Evolutionary conservation across 1,140 invertebrate genomes (phyloP).

Genomic region (Trichogramma pretiosum): DNA sequence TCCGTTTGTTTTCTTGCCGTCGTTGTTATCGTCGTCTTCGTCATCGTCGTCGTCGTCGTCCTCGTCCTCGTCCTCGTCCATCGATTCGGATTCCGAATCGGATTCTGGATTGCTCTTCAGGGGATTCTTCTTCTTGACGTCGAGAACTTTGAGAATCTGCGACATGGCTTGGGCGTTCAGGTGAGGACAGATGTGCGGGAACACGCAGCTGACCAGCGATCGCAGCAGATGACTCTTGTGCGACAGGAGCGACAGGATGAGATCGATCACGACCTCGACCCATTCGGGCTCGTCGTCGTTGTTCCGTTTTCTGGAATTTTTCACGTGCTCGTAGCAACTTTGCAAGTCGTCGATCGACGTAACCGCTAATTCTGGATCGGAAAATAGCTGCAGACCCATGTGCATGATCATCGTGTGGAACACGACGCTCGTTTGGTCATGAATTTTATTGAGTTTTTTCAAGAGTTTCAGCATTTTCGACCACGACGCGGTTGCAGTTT

Average conservation of each 20-base stretch:
- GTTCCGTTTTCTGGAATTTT: constrained; percentile 36
- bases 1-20: constrained; percentile 32
- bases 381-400: constrained; percentile 63
- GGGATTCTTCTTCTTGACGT: constrained; percentile 56
- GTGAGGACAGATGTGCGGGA: constrained; percentile 61
- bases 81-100: constrained; percentile 33
- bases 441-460: constrained; percentile 26
- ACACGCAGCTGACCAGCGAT: constrained; percentile 60
- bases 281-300: constrained; percentile 53
- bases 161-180: constrained; percentile 58
- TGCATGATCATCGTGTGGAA: constrained; percentile 61
- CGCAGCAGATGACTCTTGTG: constrained; percentile 59
- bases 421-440: constrained; percentile 32
- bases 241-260: constrained; percentile 64
- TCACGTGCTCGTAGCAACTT: constrained; percentile 57
- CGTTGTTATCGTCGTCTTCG: constrained; percentile 25
- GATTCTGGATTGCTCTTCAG: constrained; percentile 38
- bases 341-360: constrained; percentile 60
- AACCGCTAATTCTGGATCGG: constrained; percentile 56
- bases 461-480: constrained; percentile 48
- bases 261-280: constrained; percentile 71
- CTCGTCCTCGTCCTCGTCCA: constrained; percentile 37
- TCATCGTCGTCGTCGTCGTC: constrained; percentile 27
- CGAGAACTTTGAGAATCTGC: constrained; percentile 65
- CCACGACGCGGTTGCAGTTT: constrained; percentile 52